These are phyloP conservation scores for Sabellastarte sp. DNA, from an alignment of 2,888 invertebrate species.

Conservation along the genomic window DNA sequence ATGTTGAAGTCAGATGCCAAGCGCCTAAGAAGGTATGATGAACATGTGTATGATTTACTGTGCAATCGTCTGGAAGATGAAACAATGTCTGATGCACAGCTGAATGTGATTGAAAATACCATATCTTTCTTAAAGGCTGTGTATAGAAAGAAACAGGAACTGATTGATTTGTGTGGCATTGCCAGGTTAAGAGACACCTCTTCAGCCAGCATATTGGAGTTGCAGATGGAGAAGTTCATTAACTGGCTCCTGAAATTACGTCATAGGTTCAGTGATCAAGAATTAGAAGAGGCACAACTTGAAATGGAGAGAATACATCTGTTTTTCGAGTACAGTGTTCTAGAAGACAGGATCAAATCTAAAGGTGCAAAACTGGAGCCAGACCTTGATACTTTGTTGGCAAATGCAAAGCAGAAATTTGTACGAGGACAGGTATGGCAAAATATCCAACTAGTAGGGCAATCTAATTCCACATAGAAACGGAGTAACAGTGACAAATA, in stretches of 20 bases:
- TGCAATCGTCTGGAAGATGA: background rate
- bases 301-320: slow-evolving; percentile 12
- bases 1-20: background rate
- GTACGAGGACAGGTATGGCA: background rate
- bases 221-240: background rate
- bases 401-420: background rate
- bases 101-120: too few relatives aligned
- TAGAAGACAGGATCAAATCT: slow-evolving; percentile 1
- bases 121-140: background rate
- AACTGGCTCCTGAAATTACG: slow-evolving; percentile 5
- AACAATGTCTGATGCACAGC: background rate
- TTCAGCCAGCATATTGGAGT: background rate
- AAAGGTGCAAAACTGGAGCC: background rate
- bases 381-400: background rate
- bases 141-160: too few relatives aligned
- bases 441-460: too few relatives aligned
- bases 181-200: background rate
- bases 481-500: too few relatives aligned
- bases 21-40: background rate
- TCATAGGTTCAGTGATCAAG: slow-evolving; percentile 23
- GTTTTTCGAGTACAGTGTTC: background rate
- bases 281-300: slow-evolving; percentile 13
- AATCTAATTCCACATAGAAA: too few relatives aligned
- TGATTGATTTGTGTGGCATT: background rate
- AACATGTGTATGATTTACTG: background rate